These are phyloP conservation scores for Narcine bancroftii DNA, from an alignment of 2,113 vertebrate species.

Conservation along the genomic window DNA sequence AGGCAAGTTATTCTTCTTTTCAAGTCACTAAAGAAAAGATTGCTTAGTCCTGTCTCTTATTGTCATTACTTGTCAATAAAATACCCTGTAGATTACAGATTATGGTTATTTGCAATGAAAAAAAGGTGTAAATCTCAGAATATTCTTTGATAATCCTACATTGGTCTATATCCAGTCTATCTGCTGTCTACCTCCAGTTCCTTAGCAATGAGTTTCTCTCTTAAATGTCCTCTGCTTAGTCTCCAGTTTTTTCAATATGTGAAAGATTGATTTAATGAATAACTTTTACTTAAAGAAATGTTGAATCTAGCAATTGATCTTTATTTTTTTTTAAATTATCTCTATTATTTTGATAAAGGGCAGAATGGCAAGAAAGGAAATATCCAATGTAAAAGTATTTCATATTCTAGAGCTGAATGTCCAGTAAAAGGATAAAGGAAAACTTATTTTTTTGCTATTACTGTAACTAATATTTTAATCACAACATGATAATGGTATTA, in stretches of 20 bases:
- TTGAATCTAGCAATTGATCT: background rate
- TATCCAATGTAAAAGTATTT: slow-evolving; percentile 43
- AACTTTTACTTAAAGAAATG: background rate
- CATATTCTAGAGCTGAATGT: slow-evolving; percentile 56
- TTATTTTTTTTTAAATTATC: background rate
- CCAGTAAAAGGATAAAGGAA: slow-evolving; percentile 58
- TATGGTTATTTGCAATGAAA: too few relatives aligned
- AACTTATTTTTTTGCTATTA: slow-evolving; percentile 55
- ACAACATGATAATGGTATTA: slow-evolving; percentile 55
- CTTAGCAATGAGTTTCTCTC: too few relatives aligned
- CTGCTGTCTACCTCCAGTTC: too few relatives aligned
- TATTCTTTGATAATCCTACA: too few relatives aligned
- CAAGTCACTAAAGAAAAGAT: too few relatives aligned
- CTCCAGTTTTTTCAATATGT: background rate
- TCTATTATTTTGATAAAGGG: background rate
- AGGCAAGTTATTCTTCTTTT: too few relatives aligned
- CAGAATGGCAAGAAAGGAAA: slow-evolving; percentile 39
- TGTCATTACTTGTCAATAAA: too few relatives aligned
- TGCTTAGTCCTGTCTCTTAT: too few relatives aligned
- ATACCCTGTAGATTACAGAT: too few relatives aligned
- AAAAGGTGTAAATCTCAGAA: too few relatives aligned
- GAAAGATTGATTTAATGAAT: background rate
- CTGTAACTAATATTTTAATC: slow-evolving; percentile 57
- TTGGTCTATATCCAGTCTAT: too few relatives aligned
- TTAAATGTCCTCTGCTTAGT: too few relatives aligned